Conservation (phyloP, 2,888 invertebrate species). For the Thyatira batis region DNA sequence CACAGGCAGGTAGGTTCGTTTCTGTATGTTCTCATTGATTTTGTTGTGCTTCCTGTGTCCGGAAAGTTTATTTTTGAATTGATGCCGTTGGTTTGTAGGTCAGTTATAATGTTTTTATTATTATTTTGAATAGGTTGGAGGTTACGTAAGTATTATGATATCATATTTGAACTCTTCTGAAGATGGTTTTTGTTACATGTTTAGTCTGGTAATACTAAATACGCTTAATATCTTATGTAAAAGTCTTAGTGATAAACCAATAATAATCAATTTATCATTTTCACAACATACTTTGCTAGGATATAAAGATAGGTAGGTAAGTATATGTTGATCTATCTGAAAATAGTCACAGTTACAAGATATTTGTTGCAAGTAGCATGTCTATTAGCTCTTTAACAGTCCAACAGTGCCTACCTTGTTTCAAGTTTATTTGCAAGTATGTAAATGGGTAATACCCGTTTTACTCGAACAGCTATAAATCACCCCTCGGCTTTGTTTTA, state of each 20-base stretch:
- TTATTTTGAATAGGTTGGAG: background rate
- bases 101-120: background rate
- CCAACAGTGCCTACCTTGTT: background rate
- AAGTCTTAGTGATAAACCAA: too few species aligned
- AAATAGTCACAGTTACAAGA: background rate
- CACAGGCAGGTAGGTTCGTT: conserved; percentile 41
- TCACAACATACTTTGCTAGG: too few species aligned
- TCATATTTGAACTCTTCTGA: too few species aligned
- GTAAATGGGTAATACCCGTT: conserved; percentile 6
- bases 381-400: background rate
- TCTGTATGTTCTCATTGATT: conserved; percentile 36
- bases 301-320: too few species aligned
- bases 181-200: too few species aligned
- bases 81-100: background rate
- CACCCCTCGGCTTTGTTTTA: conserved; percentile 22
- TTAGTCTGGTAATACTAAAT: too few species aligned
- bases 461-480: conserved; percentile 12
- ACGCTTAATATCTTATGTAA: too few species aligned
- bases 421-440: conserved; percentile 4
- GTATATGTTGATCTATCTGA: background rate
- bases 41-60: conserved; percentile 31
- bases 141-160: too few species aligned
- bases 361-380: background rate
- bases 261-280: too few species aligned
- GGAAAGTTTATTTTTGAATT: conserved; percentile 23